Evolutionary conservation across 92 coral and sea anemone species (phyloP).

Genomic region (Porites lobata): DNA sequence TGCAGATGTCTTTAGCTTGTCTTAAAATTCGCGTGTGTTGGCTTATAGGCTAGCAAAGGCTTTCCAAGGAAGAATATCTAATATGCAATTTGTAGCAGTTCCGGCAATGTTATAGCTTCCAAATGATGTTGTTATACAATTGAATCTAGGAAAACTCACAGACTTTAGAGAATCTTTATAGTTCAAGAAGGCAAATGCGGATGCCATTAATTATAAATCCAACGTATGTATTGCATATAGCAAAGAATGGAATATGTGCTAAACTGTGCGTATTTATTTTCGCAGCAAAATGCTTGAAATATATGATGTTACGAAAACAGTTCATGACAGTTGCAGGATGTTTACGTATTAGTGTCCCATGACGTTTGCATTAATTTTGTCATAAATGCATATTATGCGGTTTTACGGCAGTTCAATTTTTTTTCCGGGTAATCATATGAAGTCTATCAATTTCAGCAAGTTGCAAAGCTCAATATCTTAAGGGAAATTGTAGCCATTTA

Average conservation of each 20-base stretch:
- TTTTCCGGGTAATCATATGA: too few species aligned
- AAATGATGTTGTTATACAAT: background rate
- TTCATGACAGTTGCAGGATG: background rate
- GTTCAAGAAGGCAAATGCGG: background rate
- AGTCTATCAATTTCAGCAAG: too few species aligned
- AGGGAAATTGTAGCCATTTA: too few species aligned
- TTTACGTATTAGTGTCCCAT: background rate
- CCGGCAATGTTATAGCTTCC: background rate
- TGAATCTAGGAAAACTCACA: background rate
- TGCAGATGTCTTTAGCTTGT: too few species aligned
- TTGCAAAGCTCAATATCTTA: too few species aligned
- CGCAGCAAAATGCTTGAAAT: background rate
- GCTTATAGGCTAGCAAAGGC: background rate
- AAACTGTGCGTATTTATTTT: background rate
- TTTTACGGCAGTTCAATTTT: too few species aligned
- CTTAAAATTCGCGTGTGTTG: too few species aligned
- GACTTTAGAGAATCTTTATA: background rate
- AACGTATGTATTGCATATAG: background rate
- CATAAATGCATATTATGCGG: background rate
- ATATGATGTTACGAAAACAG: background rate
- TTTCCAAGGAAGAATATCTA: background rate
- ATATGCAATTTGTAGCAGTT: background rate
- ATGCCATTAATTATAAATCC: background rate
- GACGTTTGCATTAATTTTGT: constrained; percentile 5
- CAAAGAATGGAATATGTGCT: background rate